phyloP scores from a whole-genome alignment of 2,113 vertebrate species.

The Oreochromis spilurus region DNA sequence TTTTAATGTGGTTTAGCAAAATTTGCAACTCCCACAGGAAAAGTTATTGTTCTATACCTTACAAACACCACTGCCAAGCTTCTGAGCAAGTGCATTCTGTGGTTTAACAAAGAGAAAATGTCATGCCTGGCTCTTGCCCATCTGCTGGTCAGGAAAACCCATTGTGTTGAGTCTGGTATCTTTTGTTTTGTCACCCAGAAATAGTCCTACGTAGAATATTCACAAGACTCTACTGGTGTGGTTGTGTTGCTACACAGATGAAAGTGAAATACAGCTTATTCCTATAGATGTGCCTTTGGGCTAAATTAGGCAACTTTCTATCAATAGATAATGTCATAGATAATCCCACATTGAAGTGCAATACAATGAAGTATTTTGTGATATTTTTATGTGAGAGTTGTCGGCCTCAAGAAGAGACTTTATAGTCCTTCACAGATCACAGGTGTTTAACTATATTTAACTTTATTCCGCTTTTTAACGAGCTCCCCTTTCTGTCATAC shows the following conservation, averaged over 20 bases:
- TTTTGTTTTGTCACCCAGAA: neutral
- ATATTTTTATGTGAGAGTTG: neutral
- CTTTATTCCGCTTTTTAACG: neutral
- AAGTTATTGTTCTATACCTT: neutral
- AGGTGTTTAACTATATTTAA: neutral
- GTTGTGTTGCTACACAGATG: neutral
- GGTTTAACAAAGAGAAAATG: neutral
- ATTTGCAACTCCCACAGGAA: accelerated
- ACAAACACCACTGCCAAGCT: neutral
- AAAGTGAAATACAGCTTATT: neutral
- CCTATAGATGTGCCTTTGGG: neutral
- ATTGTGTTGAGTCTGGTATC: neutral
- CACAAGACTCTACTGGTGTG: neutral
- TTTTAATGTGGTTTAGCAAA: neutral
- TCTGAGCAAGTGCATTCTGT: neutral
- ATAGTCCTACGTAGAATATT: neutral
- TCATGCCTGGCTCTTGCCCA: neutral
- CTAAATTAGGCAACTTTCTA: neutral
- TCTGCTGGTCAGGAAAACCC: neutral
- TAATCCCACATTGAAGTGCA: neutral
- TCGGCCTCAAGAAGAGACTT: neutral
- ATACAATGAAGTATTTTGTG: neutral
- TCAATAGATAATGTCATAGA: neutral
- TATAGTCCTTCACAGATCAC: neutral
- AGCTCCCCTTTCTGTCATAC: neutral